A percentile compares a stretch with the other conserved stretches of the same genome.
Conservation (phyloP, 2,888 invertebrate genomes). For the Cremastobaeus sp. region DNA sequence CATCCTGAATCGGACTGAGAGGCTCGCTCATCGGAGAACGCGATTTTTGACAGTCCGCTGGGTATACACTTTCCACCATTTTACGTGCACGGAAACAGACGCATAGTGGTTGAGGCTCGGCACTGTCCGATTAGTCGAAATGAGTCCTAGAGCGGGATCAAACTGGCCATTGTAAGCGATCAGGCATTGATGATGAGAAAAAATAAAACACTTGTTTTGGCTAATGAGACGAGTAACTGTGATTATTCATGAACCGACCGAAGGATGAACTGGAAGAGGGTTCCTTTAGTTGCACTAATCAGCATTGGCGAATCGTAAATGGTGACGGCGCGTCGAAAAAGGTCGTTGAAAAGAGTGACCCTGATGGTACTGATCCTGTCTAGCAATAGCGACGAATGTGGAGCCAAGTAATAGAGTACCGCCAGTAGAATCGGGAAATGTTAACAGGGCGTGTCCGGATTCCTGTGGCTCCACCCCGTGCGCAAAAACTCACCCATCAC, state of each 20-base stretch:
- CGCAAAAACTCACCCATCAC: constrained; percentile 59
- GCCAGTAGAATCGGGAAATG: constrained; percentile 70
- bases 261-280: too few relatives aligned
- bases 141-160: too few relatives aligned
- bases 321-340: constrained; percentile 17
- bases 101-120: background rate
- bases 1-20: constrained; percentile 72
- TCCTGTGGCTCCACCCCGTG: constrained; percentile 78
- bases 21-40: constrained; percentile 76
- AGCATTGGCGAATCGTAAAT: constrained; percentile 18
- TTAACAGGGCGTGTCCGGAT: constrained; percentile 76
- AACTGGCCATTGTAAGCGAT: too few relatives aligned
- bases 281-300: constrained; percentile 14
- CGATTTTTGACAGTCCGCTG: constrained; percentile 74
- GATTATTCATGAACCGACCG: constrained; percentile 11
- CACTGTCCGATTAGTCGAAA: background rate
- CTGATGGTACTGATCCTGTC: constrained; percentile 51
- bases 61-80: constrained; percentile 76
- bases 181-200: too few relatives aligned
- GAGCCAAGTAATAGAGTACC: constrained; percentile 32
- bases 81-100: constrained; percentile 15
- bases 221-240: too few relatives aligned
- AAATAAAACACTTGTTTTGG: background rate
- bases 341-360: constrained; percentile 46
- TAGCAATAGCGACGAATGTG: constrained; percentile 58